Conservation (phyloP, 2,113 vertebrate genomes). For the Ardeotis arabs region DNA sequence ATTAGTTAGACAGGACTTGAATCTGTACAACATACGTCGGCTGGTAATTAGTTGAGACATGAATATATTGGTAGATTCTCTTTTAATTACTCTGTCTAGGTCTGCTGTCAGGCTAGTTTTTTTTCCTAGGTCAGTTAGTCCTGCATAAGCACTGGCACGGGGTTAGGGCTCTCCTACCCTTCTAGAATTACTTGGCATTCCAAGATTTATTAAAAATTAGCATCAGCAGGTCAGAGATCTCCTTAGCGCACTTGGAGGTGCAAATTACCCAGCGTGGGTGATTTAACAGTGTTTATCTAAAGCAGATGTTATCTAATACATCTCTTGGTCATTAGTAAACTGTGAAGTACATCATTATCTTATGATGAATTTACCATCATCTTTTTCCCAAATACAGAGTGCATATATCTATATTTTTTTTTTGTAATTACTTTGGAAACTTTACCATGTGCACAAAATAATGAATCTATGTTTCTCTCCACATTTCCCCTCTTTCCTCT, state of each 20-base stretch:
- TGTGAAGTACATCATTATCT: background rate
- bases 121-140: background rate
- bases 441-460: background rate
- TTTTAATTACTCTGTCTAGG: constrained; percentile 14
- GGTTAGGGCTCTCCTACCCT: background rate
- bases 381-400: background rate
- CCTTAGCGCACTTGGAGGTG: background rate
- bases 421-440: background rate
- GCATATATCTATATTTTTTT: background rate
- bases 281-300: constrained; percentile 41
- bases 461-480: background rate
- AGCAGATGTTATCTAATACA: constrained; percentile 54
- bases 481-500: background rate
- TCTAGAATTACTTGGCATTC: constrained; percentile 65
- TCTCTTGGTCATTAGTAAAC: background rate
- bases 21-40: background rate
- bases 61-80: background rate
- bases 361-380: background rate
- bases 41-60: constrained; percentile 30
- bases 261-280: constrained; percentile 22
- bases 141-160: background rate
- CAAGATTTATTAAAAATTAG: constrained; percentile 67
- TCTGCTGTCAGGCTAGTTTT: background rate
- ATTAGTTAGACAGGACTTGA: background rate
- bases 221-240: constrained; percentile 38